Conservation (phyloP, 2,797 vertebrate species). For the Clarias platycephalus region DNA sequence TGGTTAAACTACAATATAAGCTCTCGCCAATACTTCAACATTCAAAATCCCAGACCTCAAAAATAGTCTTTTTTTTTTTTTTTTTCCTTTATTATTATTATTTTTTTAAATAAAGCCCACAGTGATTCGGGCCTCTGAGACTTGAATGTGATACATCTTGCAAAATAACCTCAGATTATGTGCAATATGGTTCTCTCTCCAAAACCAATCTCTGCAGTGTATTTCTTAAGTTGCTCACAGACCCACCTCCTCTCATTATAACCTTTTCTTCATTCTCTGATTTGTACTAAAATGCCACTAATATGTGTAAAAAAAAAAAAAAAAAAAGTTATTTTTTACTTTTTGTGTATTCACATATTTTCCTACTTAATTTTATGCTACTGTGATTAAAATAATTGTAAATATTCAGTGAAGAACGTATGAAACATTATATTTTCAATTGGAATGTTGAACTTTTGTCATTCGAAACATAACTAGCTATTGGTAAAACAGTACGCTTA, state of each 20-base stretch:
- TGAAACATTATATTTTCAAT: slow-evolving; percentile 99
- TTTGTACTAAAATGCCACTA: slow-evolving; percentile 85
- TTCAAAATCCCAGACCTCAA: slow-evolving; percentile 52
- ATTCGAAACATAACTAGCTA: slow-evolving; percentile 99
- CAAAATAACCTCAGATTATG: slow-evolving; percentile 99
- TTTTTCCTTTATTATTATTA: too few relatives aligned
- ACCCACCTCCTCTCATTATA: slow-evolving; percentile 15
- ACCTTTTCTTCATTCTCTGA: slow-evolving; percentile 70
- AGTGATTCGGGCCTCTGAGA: slow-evolving; percentile 95
- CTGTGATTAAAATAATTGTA: slow-evolving; percentile 99
- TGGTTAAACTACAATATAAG: neutral
- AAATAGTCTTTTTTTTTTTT: slow-evolving; percentile 84
- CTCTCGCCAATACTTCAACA: neutral
- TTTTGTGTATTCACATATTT: slow-evolving; percentile 99
- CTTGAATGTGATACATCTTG: slow-evolving; percentile 99
- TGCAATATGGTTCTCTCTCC: slow-evolving; percentile 99
- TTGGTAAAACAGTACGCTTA: slow-evolving; percentile 98
- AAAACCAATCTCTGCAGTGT: slow-evolving; percentile 90
- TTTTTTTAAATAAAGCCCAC: slow-evolving; percentile 90
- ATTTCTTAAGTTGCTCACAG: slow-evolving; percentile 90
- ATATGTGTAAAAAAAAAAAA: slow-evolving; percentile 85
- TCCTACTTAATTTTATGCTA: slow-evolving; percentile 99
- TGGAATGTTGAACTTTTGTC: slow-evolving; percentile 98
- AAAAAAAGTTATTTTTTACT: slow-evolving; percentile 99
- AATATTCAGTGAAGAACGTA: slow-evolving; percentile 98